A percentile compares a stretch with the other conserved stretches of the same genome.
These are phyloP conservation scores for Sparus aurata DNA, from an alignment of 2,797 vertebrate genomes.

Conservation along the genomic window DNA sequence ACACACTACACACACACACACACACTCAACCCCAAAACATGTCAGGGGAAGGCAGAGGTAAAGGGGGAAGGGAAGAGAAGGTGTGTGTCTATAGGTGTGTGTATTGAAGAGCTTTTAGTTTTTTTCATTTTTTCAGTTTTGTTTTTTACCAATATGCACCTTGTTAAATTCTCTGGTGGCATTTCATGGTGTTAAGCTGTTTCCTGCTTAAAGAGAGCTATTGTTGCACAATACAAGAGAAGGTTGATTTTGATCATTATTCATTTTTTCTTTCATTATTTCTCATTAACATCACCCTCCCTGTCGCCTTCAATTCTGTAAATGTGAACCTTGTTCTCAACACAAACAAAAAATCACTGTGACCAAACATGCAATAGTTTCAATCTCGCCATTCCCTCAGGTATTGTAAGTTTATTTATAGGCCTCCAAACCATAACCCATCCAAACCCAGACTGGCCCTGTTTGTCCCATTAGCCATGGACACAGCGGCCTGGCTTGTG, in stretches of 20 bases:
- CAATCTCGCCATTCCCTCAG: conserved; percentile 53
- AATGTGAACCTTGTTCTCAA: conserved; percentile 21
- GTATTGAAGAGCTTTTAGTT: background rate
- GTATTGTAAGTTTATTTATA: conserved; percentile 67
- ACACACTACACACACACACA: conserved; percentile 18
- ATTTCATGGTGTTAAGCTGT: background rate
- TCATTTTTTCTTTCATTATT: background rate
- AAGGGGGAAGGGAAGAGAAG: conserved; percentile 18
- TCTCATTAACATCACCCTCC: background rate
- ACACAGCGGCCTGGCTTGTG: conserved; percentile 58
- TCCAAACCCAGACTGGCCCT: conserved; percentile 46
- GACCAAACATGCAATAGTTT: conserved; percentile 59
- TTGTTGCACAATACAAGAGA: conserved; percentile 17
- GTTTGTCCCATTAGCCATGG: conserved; percentile 75
- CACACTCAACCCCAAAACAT: conserved; percentile 31
- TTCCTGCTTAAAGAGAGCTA: background rate
- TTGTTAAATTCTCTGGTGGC: conserved; percentile 29
- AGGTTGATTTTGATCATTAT: background rate
- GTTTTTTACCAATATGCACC: background rate
- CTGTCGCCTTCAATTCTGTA: background rate
- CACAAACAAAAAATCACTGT: conserved; percentile 37
- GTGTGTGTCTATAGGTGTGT: background rate
- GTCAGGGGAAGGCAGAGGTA: conserved; percentile 37
- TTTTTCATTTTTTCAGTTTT: background rate
- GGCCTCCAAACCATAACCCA: conserved; percentile 60